Conservation (phyloP, 2,797 vertebrate genomes). For the Huso huso region DNA sequence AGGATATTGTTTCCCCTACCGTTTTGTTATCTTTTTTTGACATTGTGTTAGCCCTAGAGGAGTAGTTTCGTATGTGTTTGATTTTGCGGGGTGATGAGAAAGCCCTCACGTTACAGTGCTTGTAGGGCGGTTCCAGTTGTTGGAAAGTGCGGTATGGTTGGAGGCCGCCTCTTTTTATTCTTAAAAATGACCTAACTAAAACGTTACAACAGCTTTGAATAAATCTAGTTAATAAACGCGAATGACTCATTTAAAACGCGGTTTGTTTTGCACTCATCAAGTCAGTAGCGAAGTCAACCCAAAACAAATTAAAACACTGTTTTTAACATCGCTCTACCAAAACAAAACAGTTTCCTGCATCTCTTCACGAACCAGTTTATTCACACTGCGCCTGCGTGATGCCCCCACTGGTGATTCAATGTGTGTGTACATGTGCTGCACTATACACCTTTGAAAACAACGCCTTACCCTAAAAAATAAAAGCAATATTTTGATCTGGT, state of each 20-base stretch:
- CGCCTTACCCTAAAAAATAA: no score
- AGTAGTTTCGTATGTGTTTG: neutral
- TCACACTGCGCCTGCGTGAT: no score
- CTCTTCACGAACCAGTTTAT: no score
- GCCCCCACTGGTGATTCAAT: no score
- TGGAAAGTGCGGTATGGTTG: neutral
- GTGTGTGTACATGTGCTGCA: no score
- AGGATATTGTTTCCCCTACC: slow-evolving; percentile 18
- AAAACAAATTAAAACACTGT: no score
- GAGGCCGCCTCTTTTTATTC: neutral
- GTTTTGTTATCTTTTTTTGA: slow-evolving; percentile 38
- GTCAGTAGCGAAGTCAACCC: no score
- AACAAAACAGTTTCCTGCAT: no score
- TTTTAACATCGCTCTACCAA: no score
- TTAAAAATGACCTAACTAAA: neutral
- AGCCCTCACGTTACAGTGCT: neutral
- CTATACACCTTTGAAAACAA: no score
- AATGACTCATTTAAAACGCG: neutral
- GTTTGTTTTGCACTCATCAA: no score
- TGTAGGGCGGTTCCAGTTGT: neutral
- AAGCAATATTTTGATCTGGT: no score
- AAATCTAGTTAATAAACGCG: neutral
- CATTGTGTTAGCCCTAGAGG: slow-evolving; percentile 26
- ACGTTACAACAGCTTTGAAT: neutral
- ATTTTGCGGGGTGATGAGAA: neutral